phyloP scores from a whole-genome alignment of 1,140 invertebrate genomes.

The Plutomurus gul region DNA sequence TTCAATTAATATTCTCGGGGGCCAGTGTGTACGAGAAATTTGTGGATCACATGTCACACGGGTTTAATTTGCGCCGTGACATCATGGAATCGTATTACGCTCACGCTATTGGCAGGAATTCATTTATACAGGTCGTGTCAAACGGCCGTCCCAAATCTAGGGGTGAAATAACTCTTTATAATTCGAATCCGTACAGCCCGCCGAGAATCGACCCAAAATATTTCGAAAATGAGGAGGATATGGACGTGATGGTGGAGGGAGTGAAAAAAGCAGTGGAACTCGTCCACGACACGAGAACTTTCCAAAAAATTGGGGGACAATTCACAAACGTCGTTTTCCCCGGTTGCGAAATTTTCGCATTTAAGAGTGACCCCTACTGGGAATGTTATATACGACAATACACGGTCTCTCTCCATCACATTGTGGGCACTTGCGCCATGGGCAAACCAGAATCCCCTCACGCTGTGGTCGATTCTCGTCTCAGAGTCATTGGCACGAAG shows the following conservation, averaged over 20 bases:
- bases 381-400: slow-evolving; percentile 76
- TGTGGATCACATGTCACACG: slow-evolving; percentile 8
- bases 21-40: not conserved
- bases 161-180: slow-evolving; percentile 64
- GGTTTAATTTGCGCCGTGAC: slow-evolving; percentile 26
- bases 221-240: slow-evolving; percentile 58
- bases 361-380: slow-evolving; percentile 61
- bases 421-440: slow-evolving; percentile 69
- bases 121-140: slow-evolving; percentile 34
- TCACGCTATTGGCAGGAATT: slow-evolving; percentile 3
- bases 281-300: slow-evolving; percentile 3
- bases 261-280: slow-evolving; percentile 37
- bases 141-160: slow-evolving; percentile 56
- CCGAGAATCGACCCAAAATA: slow-evolving; percentile 72
- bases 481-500: slow-evolving; percentile 60
- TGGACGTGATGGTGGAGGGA: slow-evolving; percentile 55
- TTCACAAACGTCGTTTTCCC: slow-evolving; percentile 73
- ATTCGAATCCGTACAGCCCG: slow-evolving; percentile 62
- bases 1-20: slow-evolving; percentile 29
- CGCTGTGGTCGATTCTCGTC: slow-evolving; percentile 62
- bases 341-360: slow-evolving; percentile 60
- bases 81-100: slow-evolving; percentile 15
- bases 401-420: slow-evolving; percentile 85
- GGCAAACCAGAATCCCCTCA: slow-evolving; percentile 68
- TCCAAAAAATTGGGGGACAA: slow-evolving; percentile 63